Conservation (phyloP, 2,888 invertebrate genomes). For the Dryococelus australis region DNA sequence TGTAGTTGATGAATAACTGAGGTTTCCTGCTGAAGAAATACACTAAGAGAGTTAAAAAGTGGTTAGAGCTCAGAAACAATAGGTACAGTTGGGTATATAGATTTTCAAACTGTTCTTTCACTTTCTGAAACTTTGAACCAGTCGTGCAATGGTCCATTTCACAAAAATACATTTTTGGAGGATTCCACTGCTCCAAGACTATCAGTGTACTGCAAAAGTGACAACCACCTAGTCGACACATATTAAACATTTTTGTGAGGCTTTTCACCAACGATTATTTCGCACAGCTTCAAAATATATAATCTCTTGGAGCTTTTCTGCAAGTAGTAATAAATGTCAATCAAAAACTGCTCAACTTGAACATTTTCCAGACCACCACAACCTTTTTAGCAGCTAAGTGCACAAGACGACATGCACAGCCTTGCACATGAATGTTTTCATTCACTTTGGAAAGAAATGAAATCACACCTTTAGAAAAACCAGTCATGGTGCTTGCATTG, state of each 20-base stretch:
- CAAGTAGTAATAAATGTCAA: background rate
- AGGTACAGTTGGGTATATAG: background rate
- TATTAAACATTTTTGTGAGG: background rate
- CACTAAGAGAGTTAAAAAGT: background rate
- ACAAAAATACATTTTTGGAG: no score
- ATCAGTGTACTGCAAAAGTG: background rate
- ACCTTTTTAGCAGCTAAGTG: background rate
- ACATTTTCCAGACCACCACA: background rate
- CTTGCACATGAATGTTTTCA: background rate
- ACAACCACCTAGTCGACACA: background rate
- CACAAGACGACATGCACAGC: no score
- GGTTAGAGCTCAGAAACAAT: background rate
- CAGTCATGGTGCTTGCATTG: background rate
- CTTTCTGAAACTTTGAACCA: slow-evolving; percentile 9
- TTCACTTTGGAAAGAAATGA: background rate
- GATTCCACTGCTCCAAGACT: background rate
- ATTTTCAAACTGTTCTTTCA: background rate
- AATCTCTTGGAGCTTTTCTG: background rate
- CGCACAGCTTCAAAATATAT: slow-evolving; percentile 17
- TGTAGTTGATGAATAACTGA: no score
- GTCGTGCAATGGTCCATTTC: background rate
- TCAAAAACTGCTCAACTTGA: background rate
- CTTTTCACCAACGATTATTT: background rate
- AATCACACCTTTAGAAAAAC: background rate
- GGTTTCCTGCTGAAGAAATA: no score